phyloP scores from a whole-genome alignment of 2,113 vertebrate genomes.

The Ascaphus truei region DNA sequence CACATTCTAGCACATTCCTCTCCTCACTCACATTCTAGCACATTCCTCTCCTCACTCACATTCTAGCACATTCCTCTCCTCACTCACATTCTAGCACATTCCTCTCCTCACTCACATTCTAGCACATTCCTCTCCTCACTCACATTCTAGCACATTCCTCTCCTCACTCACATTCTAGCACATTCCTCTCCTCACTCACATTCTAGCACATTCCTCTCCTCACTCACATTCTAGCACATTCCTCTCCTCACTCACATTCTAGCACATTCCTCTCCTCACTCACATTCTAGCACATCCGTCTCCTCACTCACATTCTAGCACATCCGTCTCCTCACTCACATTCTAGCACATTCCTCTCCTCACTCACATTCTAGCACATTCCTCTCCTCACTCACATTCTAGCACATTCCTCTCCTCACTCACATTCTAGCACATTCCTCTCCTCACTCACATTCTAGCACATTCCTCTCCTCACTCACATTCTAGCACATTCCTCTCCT shows the following conservation, averaged over 20 bases:
- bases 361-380: background rate
- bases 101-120: too few species aligned
- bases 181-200: background rate
- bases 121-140: background rate
- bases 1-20: background rate
- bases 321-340: too few species aligned
- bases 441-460: too few species aligned
- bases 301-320: background rate
- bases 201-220: background rate
- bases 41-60: too few species aligned
- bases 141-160: background rate
- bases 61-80: background rate
- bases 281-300: background rate
- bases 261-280: too few species aligned
- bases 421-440: background rate
- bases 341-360: background rate
- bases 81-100: background rate
- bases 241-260: background rate
- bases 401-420: background rate
- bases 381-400: too few species aligned
- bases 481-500: background rate
- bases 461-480: background rate
- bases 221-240: conserved; percentile 1
- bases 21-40: background rate
- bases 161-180: too few species aligned